Base-by-base conservation (phyloP, 1,140 invertebrate species). In the Bombus pyrosoma region DNA sequence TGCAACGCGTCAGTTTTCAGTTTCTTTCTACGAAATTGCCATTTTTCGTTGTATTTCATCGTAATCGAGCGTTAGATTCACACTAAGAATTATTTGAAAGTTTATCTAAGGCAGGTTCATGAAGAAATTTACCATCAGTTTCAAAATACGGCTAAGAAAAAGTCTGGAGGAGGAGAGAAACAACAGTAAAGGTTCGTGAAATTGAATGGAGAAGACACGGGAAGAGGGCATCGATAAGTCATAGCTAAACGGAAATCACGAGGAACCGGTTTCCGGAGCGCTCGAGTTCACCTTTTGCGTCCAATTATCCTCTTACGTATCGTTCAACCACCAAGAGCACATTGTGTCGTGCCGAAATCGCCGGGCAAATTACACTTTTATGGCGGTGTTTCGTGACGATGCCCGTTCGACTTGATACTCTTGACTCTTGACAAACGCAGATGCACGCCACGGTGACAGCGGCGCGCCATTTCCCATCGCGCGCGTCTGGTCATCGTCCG, bases 381-480 rank as follows among this genome's bases (percentile, higher is more conserved):
- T 76, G 73, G 57, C 41, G 10, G 39, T 66, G 64, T n/a, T 64
- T 32, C 81, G 71, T 83, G 69, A 75, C 81, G 53, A 22, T 13
- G 39, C 39, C 9, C 39, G 39, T n/a, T 6, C 13, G 47, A n/a
- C 22, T 12, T 37, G 13, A 66, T 71, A 39, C 76, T 64, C 62
- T 59, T 85, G 87, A 87, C 79, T 64, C 62, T 59, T 85, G 87
- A 87, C 79, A 88, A 83, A 87, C 88, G 88, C 87, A 80, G 80
- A 86, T 88, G 83, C 68, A 3, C 71, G 53, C 64, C 76, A 76
- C 76, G 87, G 77, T 90, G 89, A 90, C 89, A 90, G 88, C 59
- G 87, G 66, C 66, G 66, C 79, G 85, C 78, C 86, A 89, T 89
- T 83, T 91, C 83, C 83, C 77, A 85, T 87, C 89, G 89, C 71